Evolutionary conservation across 2,888 invertebrate genomes (phyloP).

Genomic region (Ophion slaviceki): DNA sequence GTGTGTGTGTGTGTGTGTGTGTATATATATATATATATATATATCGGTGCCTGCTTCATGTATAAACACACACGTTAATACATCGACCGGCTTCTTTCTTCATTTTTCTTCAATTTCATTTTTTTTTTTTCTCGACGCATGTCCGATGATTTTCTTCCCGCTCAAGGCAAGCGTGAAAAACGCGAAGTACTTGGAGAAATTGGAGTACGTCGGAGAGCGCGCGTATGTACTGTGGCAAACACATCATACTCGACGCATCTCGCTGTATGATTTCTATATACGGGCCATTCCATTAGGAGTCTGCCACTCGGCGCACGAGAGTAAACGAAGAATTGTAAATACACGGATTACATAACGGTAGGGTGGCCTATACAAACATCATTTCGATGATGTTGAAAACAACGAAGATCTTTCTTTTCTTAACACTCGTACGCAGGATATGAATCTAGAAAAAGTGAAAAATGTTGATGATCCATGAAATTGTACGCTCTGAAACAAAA

Average conservation of each 20-base stretch:
- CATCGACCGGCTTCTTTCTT: background rate
- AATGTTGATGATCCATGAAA: no score
- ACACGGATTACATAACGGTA: no score
- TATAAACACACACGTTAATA: background rate
- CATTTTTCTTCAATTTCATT: background rate
- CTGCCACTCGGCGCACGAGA: no score
- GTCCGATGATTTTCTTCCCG: background rate
- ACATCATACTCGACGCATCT: constrained; percentile 9
- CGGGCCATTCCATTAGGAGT: background rate
- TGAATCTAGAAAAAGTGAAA: no score
- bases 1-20: no score
- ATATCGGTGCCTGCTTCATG: no score
- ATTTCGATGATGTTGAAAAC: no score
- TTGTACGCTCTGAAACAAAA: no score
- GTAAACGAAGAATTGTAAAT: background rate
- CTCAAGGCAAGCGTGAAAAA: constrained; percentile 20
- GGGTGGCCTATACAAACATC: no score
- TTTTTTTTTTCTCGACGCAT: background rate
- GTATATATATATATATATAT: no score
- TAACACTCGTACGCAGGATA: no score
- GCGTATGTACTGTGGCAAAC: background rate
- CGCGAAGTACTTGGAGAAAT: constrained; percentile 56
- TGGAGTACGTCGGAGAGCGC: constrained; percentile 58
- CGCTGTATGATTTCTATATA: constrained; percentile 12
- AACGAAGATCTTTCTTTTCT: no score